Evolutionary conservation across 2,888 invertebrate genomes (phyloP), one percentile per base, ranked within the genome.

Genomic region (Platynereis dumerilii): DNA sequence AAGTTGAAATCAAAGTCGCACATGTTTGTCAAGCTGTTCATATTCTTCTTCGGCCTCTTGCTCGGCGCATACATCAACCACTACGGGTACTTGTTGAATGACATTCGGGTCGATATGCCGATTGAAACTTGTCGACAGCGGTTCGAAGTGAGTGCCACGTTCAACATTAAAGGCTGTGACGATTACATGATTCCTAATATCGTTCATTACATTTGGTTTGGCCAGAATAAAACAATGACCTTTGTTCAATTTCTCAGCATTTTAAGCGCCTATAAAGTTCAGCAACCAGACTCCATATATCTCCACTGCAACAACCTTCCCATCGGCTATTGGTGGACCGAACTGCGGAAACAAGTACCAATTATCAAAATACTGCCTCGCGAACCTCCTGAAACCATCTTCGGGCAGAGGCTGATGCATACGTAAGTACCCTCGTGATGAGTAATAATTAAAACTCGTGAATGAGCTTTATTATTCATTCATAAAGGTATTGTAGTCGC

Each of bases 151-250:
- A 34, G 34, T 12, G 12, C 7, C 5, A 34, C 7, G 5, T 34
- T 34, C 7, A 34, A 34, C 34, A 7, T 12, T 7, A 34, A 34
- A 12, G 34, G 34, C n/a, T 29, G 10, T 28, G 39, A n/a, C n/a
- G 34, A 57, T 17, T 29, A 34, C 24, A 22, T 66, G 1, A 71
- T 74, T n/a, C 73, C 74, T 2, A 72, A 71, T 53, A 60, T 73
- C 27, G 70, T 74, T 12, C 74, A 74, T 56, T 73, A 65, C 60
- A 66, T 71, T 5, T 71, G 70, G 69, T 73, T 69, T 60, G 67
- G 67, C 1, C 42, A 67, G 17, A 17, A 59, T 27, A 42, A 29
- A 17, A 53, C 60, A n/a, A 60, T 71, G 60, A 28, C 55, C 42
- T 74, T 73, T 55, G 29, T 70, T 29, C 64, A 73, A 57, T 69